These are phyloP conservation scores for Glyphotaelius pellucidus DNA, from an alignment of 2,888 invertebrate species.

Conservation along the genomic window DNA sequence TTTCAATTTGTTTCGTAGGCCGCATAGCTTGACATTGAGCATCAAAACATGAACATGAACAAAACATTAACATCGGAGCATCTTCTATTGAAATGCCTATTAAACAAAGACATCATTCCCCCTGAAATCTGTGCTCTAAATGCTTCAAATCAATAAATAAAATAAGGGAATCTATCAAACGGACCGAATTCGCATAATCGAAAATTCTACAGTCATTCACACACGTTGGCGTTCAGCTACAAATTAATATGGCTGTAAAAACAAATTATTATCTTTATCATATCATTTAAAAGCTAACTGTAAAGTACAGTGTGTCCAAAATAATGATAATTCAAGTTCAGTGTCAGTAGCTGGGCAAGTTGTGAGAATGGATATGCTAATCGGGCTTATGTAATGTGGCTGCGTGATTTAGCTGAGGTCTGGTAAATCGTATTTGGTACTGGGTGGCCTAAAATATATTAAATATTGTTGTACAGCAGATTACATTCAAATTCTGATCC, in stretches of 20 bases:
- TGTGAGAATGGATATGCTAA: not conserved
- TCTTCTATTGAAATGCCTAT: no score
- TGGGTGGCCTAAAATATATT: not conserved
- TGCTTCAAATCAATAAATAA: no score
- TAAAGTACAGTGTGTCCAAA: not conserved
- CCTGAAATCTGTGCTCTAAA: no score
- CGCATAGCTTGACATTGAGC: no score
- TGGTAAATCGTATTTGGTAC: not conserved
- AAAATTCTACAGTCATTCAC: not conserved
- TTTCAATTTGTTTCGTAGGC: no score
- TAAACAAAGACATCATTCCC: no score
- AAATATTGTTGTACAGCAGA: not conserved
- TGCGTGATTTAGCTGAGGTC: not conserved
- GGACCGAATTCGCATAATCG: not conserved
- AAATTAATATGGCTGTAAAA: not conserved
- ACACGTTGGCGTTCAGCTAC: not conserved
- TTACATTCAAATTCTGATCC: no score
- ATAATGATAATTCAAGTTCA: not conserved
- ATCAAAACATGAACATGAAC: no score
- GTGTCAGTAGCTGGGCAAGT: not conserved
- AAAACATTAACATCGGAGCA: no score
- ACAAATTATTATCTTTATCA: not conserved
- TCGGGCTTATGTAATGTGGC: not conserved
- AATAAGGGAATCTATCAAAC: no score
- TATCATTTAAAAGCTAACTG: slow-evolving; percentile 2